phyloP scores from a whole-genome alignment of 1,140 invertebrate species.

The Lycorma delicatula region DNA sequence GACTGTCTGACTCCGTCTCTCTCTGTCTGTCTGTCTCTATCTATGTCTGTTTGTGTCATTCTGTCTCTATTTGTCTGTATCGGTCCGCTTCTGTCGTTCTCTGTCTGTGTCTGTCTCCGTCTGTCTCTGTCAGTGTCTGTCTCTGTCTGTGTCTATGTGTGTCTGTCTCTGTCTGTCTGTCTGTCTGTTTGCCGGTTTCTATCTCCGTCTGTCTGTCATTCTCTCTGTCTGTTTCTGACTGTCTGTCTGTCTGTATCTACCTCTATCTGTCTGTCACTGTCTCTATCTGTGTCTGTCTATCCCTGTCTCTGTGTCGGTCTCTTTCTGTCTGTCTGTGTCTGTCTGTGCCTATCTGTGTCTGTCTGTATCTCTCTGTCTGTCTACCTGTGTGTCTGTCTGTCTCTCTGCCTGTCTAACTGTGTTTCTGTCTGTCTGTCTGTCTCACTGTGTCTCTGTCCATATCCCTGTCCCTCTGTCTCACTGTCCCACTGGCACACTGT shows the following conservation, averaged over 20 bases:
- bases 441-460: conserved; percentile 11
- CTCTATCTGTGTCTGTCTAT: conserved; percentile 10
- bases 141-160: conserved; percentile 3
- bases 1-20: conserved; percentile 5
- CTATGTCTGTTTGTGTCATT: conserved; percentile 10
- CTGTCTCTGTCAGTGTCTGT: conserved; percentile 8
- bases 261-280: conserved; percentile 3
- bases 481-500: conserved; percentile 3
- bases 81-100: conserved; percentile 7
- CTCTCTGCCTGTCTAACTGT: conserved; percentile 10
- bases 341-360: conserved; percentile 7
- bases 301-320: background rate
- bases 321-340: conserved; percentile 6
- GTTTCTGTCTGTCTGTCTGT: conserved; percentile 16
- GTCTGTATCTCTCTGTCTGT: conserved; percentile 13
- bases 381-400: conserved; percentile 12
- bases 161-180: conserved; percentile 11
- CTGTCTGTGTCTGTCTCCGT: conserved; percentile 11
- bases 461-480: conserved; percentile 13
- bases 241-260: background rate
- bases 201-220: background rate
- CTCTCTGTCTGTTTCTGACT: background rate
- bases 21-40: conserved; percentile 8
- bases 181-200: background rate
- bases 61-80: conserved; percentile 9